Percentiles rank a stretch among this genome's conserved stretches.
Conservation (phyloP, 2,888 invertebrate genomes). For the Zele albiditarsus region DNA sequence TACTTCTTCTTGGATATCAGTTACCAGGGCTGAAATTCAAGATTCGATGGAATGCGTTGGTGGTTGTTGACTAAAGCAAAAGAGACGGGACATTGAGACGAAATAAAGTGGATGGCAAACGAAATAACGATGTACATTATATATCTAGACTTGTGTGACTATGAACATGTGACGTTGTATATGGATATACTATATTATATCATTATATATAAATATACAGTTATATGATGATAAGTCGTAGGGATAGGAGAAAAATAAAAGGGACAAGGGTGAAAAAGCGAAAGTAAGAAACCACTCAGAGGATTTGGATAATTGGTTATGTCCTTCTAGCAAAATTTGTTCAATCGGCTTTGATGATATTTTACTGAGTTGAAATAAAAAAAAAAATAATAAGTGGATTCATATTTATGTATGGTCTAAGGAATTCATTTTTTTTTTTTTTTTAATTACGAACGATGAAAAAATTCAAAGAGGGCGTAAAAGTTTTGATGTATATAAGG, state of each 20-base stretch:
- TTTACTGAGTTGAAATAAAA: background rate
- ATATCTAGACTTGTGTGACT: constrained; percentile 23
- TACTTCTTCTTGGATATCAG: constrained; percentile 56
- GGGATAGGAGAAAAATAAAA: background rate
- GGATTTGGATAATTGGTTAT: constrained; percentile 24
- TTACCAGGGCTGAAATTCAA: constrained; percentile 65
- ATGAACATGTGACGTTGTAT: constrained; percentile 29
- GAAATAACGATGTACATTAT: constrained; percentile 24
- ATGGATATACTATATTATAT: constrained; percentile 8
- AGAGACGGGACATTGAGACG: constrained; percentile 1
- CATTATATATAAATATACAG: background rate
- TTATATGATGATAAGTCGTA: background rate
- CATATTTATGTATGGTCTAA: constrained; percentile 5
- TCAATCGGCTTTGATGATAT: constrained; percentile 19
- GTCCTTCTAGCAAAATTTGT: background rate
- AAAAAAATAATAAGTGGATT: constrained; percentile 8
- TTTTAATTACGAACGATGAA: background rate
- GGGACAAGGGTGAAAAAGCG: background rate
- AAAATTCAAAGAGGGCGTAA: background rate
- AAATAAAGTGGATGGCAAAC: constrained; percentile 15
- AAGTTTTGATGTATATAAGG: background rate
- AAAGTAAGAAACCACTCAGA: constrained; percentile 2
- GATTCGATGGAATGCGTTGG: constrained; percentile 56
- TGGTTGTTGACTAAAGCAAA: constrained; percentile 43
- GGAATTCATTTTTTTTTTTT: constrained; percentile 22